Conservation (phyloP, 1,140 invertebrate species). For the Drosophila triauraria region DNA sequence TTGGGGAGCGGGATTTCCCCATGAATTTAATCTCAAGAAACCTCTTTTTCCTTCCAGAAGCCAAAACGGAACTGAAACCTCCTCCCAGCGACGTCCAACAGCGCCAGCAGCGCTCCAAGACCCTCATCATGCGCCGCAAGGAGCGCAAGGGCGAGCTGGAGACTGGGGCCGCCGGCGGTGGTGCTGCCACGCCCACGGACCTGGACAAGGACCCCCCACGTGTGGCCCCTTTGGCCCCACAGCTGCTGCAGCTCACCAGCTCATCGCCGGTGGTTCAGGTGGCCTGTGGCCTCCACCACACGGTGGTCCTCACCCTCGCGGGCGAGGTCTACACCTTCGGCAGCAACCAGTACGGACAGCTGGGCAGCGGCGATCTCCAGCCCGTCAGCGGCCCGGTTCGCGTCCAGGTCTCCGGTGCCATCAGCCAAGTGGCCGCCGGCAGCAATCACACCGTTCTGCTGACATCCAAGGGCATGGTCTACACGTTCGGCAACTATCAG, state of each 20-base stretch:
- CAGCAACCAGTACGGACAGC: constrained; percentile 97
- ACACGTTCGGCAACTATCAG: constrained; percentile 97
- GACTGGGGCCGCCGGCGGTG: constrained; percentile 67
- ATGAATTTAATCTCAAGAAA: neutral
- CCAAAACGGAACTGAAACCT: constrained; percentile 65
- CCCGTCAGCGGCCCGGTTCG: constrained; percentile 91
- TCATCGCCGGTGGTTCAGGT: constrained; percentile 92
- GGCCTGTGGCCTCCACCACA: constrained; percentile 96
- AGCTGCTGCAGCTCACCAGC: constrained; percentile 89
- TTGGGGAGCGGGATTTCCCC: rapidly evolving
- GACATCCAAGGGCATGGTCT: constrained; percentile 95
- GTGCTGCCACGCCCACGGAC: constrained; percentile 86
- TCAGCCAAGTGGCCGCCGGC: constrained; percentile 94
- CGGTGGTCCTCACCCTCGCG: constrained; percentile 87
- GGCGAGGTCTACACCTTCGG: constrained; percentile 95
- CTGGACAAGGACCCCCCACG: constrained; percentile 88
- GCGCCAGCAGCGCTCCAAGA: constrained; percentile 83
- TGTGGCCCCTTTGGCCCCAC: constrained; percentile 90
- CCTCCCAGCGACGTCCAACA: constrained; percentile 63
- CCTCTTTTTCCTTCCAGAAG: constrained; percentile 24
- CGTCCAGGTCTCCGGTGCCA: constrained; percentile 89
- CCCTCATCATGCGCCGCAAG: constrained; percentile 78
- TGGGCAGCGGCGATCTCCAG: constrained; percentile 94
- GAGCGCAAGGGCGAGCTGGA: constrained; percentile 77
- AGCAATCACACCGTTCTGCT: constrained; percentile 97